phyloP scores from a whole-genome alignment of 2,888 invertebrate species.

The Chymomyza amoena region DNA sequence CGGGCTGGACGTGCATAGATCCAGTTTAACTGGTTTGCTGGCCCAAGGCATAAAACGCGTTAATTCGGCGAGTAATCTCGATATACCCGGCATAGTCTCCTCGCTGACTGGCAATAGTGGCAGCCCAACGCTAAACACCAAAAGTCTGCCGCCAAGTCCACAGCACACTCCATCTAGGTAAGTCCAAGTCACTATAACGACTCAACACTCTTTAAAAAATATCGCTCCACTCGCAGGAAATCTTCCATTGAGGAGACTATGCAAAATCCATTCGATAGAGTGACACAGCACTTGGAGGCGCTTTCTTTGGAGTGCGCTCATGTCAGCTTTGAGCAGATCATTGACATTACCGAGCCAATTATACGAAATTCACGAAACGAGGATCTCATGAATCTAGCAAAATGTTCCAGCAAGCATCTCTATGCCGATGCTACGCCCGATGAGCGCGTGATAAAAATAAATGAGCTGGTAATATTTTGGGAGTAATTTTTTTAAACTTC shows the following conservation, averaged over 20 bases:
- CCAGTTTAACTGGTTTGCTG: conserved; percentile 79
- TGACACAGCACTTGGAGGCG: conserved; percentile 75
- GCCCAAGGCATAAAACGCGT: conserved; percentile 83
- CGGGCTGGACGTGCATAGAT: conserved; percentile 68
- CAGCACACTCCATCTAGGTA: conserved; percentile 85
- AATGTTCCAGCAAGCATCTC: conserved; percentile 91
- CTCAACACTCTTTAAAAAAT: too few relatives aligned
- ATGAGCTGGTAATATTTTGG: conserved; percentile 85
- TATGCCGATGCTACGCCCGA: conserved; percentile 85
- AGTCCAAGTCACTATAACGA: conserved; percentile 18
- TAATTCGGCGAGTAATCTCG: conserved; percentile 84
- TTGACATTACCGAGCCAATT: conserved; percentile 74
- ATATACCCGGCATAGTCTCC: conserved; percentile 82
- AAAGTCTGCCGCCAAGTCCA: conserved; percentile 87
- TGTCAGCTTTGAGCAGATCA: conserved; percentile 73
- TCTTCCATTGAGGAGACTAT: conserved; percentile 81
- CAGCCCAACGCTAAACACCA: conserved; percentile 76
- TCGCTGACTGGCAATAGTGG: conserved; percentile 73
- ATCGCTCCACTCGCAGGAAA: conserved; percentile 81
- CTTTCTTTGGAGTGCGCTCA: conserved; percentile 64
- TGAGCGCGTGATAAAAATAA: conserved; percentile 88
- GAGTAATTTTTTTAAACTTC: too few relatives aligned
- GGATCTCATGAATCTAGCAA: conserved; percentile 91
- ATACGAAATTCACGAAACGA: conserved; percentile 81
- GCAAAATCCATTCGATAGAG: conserved; percentile 81